A percentile compares a stretch with the other conserved stretches of the same genome.
These are phyloP conservation scores for Megalurothrips usitatus DNA, from an alignment of 2,888 invertebrate genomes.

Conservation along the genomic window DNA sequence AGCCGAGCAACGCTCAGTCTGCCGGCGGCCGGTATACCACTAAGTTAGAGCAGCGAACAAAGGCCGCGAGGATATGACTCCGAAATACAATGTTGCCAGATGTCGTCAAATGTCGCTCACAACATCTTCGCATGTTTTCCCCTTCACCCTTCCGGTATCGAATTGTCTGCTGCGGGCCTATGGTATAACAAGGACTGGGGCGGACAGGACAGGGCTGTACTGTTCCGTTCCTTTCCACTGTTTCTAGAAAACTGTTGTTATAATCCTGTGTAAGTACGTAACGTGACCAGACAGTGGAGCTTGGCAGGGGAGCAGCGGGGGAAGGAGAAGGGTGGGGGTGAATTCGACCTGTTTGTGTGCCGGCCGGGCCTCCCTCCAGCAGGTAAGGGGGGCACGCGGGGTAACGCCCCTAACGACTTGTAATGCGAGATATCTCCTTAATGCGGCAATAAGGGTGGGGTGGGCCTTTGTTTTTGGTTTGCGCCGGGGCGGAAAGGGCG, in stretches of 20 bases:
- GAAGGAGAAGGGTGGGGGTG: no score
- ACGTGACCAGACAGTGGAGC: no score
- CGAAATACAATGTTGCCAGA: neutral
- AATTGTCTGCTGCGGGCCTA: no score
- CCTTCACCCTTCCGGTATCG: neutral
- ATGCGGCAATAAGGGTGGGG: conserved; percentile 2
- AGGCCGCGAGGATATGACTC: no score
- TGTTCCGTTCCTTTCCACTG: neutral
- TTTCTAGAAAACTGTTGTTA: no score
- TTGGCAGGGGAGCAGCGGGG: no score
- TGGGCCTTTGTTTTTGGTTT: neutral
- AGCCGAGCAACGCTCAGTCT: neutral
- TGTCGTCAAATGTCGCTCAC: neutral
- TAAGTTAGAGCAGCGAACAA: neutral
- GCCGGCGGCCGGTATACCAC: neutral
- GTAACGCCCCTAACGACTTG: conserved; percentile 10
- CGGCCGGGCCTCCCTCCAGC: neutral
- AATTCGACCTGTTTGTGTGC: no score
- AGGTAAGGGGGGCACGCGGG: neutral
- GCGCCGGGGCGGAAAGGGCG: neutral
- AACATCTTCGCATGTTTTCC: neutral
- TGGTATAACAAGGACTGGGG: neutral
- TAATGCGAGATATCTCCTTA: conserved; percentile 20
- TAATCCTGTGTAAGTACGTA: no score
- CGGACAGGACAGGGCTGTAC: neutral